Base-by-base conservation (phyloP, 1,140 invertebrate species). In the Macrostomum lignano region DNA sequence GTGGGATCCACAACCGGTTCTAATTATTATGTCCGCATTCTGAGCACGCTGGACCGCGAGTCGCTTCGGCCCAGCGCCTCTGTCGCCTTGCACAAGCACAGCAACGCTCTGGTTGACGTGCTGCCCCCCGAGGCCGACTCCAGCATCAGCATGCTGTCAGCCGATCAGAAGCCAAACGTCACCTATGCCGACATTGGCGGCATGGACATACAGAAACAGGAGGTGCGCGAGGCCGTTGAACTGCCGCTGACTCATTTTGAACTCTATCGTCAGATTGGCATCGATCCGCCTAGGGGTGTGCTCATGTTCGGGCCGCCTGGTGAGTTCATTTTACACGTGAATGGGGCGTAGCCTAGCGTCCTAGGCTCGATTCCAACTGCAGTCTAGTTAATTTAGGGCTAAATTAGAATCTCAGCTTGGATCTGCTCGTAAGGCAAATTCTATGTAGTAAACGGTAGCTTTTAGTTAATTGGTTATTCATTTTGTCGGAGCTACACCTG, bases 171-270 rank as follows among this genome's bases (percentile, higher is more conserved):
- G 48, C 88, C 88, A 2, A 82, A 96, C 62, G 79, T 96, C 10
- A 67, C 70, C 29, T 98, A 98, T 52, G 69, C 73, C 15, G 88
- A 96, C 48, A 96, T 98, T 58, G 91, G 91, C 58, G 91, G 91
- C 25, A 79, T 96, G 72, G 86, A 98, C 51, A 91, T 93, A 65
- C 88, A 96, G 54, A 96, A 96, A 45, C 88, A 96, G 55, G 88
- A 98, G 60, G 93, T 98, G 38, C 62, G 86, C 31, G 91, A 98
- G 63, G 88, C 88, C 29, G 88, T 98, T 0, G 88, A 98, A 53
- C 55, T 98, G 35, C 88, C 91, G 3, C 59, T 98, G 1, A 96
- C 86, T 28, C 86, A 96, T 55, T 91, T 91, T 50, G 86, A 96
- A 58, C 61, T 96, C n/a, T 96, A 96, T 55, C 78, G 94, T 56